Evolutionary conservation across 2,888 invertebrate genomes (phyloP), one percentile per base, ranked within the genome.

Genomic region (Margaritifera margaritifera): DNA sequence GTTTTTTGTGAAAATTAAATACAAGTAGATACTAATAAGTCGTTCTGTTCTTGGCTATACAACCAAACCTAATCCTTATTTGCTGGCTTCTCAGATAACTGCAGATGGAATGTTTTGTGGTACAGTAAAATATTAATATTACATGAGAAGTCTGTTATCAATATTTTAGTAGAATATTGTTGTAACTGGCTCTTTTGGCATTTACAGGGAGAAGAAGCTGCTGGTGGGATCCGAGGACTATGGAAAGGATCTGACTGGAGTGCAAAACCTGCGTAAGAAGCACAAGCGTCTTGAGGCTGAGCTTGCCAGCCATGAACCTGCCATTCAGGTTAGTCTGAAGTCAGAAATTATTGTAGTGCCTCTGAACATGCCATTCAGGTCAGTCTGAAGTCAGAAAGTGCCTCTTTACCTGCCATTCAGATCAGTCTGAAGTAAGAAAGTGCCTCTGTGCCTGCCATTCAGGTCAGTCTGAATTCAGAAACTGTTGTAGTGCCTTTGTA

Each of bases 241-340:
- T 89, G 99, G 99, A 0, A 95, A 98, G 75, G 99, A 99, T 90
- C 92, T 99, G 83, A 98, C 98, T 6, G 98, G 99, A 54, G 99
- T 99, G 0, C 98, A 99, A 90, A 99, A 99, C 90, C 92, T 99
- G 69, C 95, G 97, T 87, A 99, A 99, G 92, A 99, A 99, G 90
- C 99, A 99, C 91, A 98, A 99, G 91, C 94, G 99, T 11, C 92
- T 99, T n/a, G 99, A 99, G 86, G 96, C 97, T 0, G 99, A 99
- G 90, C 92, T 99, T 63, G 96, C 93, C n/a, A 96, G 96, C 68
- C 99, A 99, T 90, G 98, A 99, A 90, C 98, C 98, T 0, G 96
- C 98, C 65, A 97, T 99, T 79, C 97, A 97, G 90, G 96, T 88
- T 57, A 55, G 69, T 58, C 20, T 27, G 6, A n/a, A 51, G 50